Conservation (phyloP, 2,888 invertebrate genomes). For the Agrochola litura region DNA sequence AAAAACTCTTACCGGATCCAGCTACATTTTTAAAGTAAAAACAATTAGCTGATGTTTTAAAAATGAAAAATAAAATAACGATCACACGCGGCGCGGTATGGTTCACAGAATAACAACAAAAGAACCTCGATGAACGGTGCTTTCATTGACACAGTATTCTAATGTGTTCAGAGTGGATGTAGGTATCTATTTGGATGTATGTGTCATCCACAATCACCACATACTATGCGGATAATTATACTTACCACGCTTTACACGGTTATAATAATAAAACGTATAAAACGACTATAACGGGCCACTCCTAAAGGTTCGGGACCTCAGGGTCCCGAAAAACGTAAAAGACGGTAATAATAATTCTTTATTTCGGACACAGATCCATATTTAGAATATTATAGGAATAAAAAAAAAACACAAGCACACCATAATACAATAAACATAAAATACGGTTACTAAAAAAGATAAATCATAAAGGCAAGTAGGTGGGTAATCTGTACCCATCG, state of each 20-base stretch:
- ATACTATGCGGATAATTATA: not conserved
- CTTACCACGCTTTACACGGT: not conserved
- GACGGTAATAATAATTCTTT: not conserved
- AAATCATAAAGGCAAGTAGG: not conserved
- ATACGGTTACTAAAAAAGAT: not conserved
- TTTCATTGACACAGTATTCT: conserved; percentile 54
- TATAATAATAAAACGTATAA: not conserved
- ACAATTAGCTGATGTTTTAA: conserved; percentile 21
- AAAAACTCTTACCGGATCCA: not conserved
- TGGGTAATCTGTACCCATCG: not conserved
- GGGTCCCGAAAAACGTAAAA: too few relatives aligned
- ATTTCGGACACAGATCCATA: not conserved
- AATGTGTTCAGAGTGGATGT: conserved; percentile 34
- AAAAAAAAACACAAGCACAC: not conserved
- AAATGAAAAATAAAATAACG: conserved; percentile 36
- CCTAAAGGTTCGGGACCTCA: not conserved
- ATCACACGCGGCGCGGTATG: conserved; percentile 34
- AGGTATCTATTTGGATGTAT: conserved; percentile 4
- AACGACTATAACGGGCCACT: not conserved
- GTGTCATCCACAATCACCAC: conserved; percentile 4
- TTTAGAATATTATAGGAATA: not conserved
- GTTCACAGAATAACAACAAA: conserved; percentile 61
- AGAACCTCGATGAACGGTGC: conserved; percentile 35
- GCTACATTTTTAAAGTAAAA: conserved; percentile 13
- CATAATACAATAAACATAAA: not conserved